Evolutionary conservation across 37 sponge, comb jelly and placozoan species (phyloP).

Genomic region (Agelas oroides): DNA sequence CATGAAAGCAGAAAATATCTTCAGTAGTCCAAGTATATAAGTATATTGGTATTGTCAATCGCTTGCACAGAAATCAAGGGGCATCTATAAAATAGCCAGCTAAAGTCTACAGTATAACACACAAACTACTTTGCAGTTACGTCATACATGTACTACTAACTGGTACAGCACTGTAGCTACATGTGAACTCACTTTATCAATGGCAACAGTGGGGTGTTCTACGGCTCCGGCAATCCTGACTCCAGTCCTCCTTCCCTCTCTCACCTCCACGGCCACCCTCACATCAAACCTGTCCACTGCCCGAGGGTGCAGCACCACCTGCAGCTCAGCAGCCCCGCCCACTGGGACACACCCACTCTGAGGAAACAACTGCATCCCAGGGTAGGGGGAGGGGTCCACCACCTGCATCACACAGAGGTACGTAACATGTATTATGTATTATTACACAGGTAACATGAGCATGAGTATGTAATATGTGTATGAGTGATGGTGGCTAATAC

Average conservation of each 20-base stretch:
- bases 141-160: no score
- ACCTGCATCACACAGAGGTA: slow-evolving; percentile 24
- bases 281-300: slow-evolving; percentile 71
- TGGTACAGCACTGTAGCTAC: not conserved
- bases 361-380: slow-evolving; percentile 68
- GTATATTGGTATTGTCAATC: no score
- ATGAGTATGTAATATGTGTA: no score
- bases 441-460: no score
- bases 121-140: no score
- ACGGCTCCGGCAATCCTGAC: slow-evolving; percentile 76
- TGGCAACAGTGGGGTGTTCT: slow-evolving; percentile 69
- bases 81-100: no score
- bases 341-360: slow-evolving; percentile 81
- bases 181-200: slow-evolving; percentile 51
- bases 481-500: no score
- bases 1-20: no score
- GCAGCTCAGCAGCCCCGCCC: slow-evolving; percentile 65
- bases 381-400: slow-evolving; percentile 22
- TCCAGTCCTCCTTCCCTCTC: slow-evolving; percentile 60
- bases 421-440: no score
- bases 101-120: no score
- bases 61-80: no score
- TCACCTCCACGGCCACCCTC: slow-evolving; percentile 55
- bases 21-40: no score
- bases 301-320: slow-evolving; percentile 44